These are phyloP conservation scores for Arctia plantaginis DNA, from an alignment of 2,888 invertebrate genomes.

Conservation along the genomic window DNA sequence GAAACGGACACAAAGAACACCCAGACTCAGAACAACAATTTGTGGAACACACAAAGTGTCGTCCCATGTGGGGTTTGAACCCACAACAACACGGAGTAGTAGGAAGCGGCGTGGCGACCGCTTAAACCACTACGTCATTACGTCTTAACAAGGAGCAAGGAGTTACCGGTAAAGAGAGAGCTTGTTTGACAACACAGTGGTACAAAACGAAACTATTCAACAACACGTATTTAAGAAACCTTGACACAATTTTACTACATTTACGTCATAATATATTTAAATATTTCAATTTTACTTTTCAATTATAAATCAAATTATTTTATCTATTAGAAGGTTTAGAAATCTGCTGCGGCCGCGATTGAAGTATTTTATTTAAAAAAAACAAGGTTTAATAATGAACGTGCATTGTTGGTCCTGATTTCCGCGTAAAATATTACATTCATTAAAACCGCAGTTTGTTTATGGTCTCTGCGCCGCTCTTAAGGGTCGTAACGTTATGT, in stretches of 20 bases:
- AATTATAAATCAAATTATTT: constrained; percentile 1
- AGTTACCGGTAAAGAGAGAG: neutral
- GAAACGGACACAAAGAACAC: too few relatives aligned
- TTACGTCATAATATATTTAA: constrained; percentile 7
- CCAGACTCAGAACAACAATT: too few relatives aligned
- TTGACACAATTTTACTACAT: constrained; percentile 13
- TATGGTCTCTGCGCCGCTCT: neutral
- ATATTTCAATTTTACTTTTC: constrained; percentile 8
- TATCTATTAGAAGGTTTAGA: neutral
- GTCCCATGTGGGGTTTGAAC: too few relatives aligned
- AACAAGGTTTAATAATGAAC: neutral
- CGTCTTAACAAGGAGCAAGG: too few relatives aligned
- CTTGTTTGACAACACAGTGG: neutral
- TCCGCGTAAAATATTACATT: neutral
- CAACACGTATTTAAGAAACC: constrained; percentile 1
- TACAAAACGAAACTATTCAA: neutral
- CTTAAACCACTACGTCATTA: too few relatives aligned
- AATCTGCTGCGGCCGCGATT: neutral
- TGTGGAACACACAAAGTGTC: too few relatives aligned
- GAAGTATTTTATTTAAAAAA: neutral
- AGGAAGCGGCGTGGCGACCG: too few relatives aligned
- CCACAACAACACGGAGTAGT: too few relatives aligned
- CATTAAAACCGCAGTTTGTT: neutral
- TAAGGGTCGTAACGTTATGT: neutral
- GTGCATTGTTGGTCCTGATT: neutral